Evolutionary conservation across 2,888 invertebrate genomes (phyloP), one percentile per base, ranked within the genome.

Genomic region (Toxonevra muliebris): DNA sequence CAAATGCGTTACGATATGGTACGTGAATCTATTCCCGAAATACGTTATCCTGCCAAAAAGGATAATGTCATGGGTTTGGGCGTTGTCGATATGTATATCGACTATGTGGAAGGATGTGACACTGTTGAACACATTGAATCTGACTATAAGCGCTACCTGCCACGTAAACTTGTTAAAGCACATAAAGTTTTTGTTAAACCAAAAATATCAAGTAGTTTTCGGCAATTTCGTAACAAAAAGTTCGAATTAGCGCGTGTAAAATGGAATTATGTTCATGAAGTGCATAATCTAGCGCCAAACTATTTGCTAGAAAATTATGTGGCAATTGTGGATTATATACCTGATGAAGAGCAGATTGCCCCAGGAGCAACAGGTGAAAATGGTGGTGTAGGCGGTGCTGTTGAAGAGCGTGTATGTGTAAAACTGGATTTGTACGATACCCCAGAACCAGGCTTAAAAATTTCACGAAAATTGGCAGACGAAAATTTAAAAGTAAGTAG

Each of bases 31-130:
- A 91, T 96, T 72, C 88, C 91, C 9, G 94, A 94, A 81, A 90
- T 94, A 69, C 88, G 90, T 69, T 93, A 92, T 84, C 92, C 93
- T 63, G 90, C 91, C 68, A 90, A 91, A 76, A 92, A 92, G 80
- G 88, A 90, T 69, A 92, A 94, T 84, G 87, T 95, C 1, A 87
- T 95, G 65, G 96, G 96, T 0, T 86, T 96, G 62, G 94, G 94
- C 11, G 94, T 95, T 65, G 90, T 93, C 62, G 95, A 96, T 83
- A 95, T 96, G 94, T 92, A 90, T 69, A 89, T 95, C 74, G 92
- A 93, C 50, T 91, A 92, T 86, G 82, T 92, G n/a, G 94, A 95
- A 80, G 90, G 91, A 75, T 89, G 90, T 65, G 84, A 90, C 70
- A 85, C 89, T 0, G 86, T 88, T 61, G 91, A 91, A 71, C 88